Base-by-base conservation (phyloP, 2,113 vertebrate genomes). In the Oxyura jamaicensis region DNA sequence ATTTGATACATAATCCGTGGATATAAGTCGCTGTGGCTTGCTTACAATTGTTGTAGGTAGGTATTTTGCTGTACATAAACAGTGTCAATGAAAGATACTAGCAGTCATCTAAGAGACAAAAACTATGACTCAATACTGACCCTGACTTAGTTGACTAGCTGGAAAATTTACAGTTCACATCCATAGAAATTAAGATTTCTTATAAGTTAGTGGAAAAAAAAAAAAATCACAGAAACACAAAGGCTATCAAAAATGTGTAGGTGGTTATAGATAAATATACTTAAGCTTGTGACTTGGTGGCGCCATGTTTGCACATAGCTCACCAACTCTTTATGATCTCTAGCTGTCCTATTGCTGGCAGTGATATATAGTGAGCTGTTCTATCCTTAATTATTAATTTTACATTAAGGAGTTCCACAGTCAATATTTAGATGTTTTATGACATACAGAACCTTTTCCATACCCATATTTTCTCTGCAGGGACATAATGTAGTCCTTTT, bases 1-100 rank as follows among this genome's bases (percentile, higher is more conserved):
- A 68, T 87, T 60, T 97, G 97, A 97, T 95, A 93, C 6, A 11
- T 95, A 97, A 98, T 98, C 97, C 92, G 96, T 96, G 95, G 92
- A 93, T 91, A 97, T 69, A 98, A 97, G 97, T 98, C 80, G 92
- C 33, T 78, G 19, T 48, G 90, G 25, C 21, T 62, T n/a, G 25
- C 85, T 91, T 93, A 67, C 26, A 92, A 66, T 81, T 92, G 76
- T 88, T 85, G 89, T 46, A 46, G 46, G 46, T 5, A 67, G 48
- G 42, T 72, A 26, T 41, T 84, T 96, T 83, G 39, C 78, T 92
- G 75, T 91, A 77, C 93, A 88, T 97, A 97, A 98, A 95, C 56
- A 72, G 60, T 33, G 65, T 44, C 76, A 56, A 29, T 35, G 68
- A 56, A 9, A 11, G 56, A 39, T 52, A 33, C 3, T 3, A 65